Evolutionary conservation across 1,140 invertebrate species (phyloP).

Genomic region (Dendrolimus punctatus): DNA sequence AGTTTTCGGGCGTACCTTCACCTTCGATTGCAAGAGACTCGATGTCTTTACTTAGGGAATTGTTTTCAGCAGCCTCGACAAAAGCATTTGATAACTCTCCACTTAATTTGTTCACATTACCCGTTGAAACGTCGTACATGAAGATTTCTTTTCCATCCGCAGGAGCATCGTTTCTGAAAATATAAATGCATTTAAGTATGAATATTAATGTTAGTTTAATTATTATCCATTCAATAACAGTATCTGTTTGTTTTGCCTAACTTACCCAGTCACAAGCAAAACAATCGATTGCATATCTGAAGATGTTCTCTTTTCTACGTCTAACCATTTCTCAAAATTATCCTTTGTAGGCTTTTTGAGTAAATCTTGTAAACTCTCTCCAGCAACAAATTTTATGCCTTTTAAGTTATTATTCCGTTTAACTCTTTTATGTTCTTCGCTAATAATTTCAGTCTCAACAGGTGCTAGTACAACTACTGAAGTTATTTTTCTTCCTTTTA

Average conservation of each 20-base stretch:
- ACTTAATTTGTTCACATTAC: constrained; percentile 78
- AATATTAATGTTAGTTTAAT: constrained; percentile 9
- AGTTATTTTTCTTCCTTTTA: constrained; percentile 81
- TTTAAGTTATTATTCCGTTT: constrained; percentile 67
- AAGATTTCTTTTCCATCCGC: constrained; percentile 82
- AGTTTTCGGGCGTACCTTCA: constrained; percentile 68
- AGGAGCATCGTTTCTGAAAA: constrained; percentile 67
- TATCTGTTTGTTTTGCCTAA: background rate
- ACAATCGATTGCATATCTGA: constrained; percentile 84
- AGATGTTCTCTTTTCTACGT: constrained; percentile 80
- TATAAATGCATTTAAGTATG: constrained; percentile 16
- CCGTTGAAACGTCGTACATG: constrained; percentile 85
- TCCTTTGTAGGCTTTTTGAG: constrained; percentile 81
- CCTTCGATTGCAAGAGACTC: constrained; percentile 75
- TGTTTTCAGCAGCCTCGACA: constrained; percentile 87
- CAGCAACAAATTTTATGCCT: constrained; percentile 76
- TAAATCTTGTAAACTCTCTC: constrained; percentile 81
- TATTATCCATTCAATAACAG: constrained; percentile 6
- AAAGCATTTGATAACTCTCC: constrained; percentile 85
- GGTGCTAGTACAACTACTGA: constrained; percentile 88
- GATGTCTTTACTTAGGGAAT: constrained; percentile 79
- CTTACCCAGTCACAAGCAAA: constrained; percentile 85
- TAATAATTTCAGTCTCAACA: constrained; percentile 77
- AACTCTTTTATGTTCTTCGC: constrained; percentile 50
- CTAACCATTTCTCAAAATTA: constrained; percentile 86